These are phyloP conservation scores for Heliocidaris tuberculata DNA, from an alignment of 35 echinoderm and acorn worm genomes.

Conservation along the genomic window DNA sequence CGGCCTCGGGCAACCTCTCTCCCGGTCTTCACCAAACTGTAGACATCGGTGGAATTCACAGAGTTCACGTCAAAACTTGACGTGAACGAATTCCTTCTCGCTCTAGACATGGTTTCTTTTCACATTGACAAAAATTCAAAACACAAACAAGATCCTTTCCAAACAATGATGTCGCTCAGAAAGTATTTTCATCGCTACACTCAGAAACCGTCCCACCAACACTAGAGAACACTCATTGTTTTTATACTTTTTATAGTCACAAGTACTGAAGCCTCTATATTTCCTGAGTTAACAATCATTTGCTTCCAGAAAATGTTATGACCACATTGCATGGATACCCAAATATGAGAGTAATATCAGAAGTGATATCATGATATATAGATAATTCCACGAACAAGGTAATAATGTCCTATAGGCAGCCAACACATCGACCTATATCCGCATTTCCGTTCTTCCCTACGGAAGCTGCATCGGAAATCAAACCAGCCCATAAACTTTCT, in stretches of 20 bases:
- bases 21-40: not conserved
- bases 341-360: no score
- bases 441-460: not conserved
- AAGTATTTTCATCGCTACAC: no score
- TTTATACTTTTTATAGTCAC: not conserved
- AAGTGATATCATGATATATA: no score
- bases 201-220: no score
- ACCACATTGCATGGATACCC: no score
- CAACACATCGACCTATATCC: not conserved
- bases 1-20: slow-evolving; percentile 33
- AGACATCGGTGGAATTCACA: not conserved
- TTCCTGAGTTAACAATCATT: not conserved
- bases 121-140: not conserved
- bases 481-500: not conserved
- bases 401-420: no score
- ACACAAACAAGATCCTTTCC: not conserved
- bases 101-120: not conserved
- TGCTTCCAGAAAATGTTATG: no score
- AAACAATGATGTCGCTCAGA: not conserved
- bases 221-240: not conserved
- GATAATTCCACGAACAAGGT: no score
- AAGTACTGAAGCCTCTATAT: not conserved
- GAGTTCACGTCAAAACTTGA: slow-evolving; percentile 34
- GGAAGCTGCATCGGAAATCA: not conserved
- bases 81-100: not conserved